Conservation (phyloP, 1,140 invertebrate species). For the Drosophila malerkotliana region DNA sequence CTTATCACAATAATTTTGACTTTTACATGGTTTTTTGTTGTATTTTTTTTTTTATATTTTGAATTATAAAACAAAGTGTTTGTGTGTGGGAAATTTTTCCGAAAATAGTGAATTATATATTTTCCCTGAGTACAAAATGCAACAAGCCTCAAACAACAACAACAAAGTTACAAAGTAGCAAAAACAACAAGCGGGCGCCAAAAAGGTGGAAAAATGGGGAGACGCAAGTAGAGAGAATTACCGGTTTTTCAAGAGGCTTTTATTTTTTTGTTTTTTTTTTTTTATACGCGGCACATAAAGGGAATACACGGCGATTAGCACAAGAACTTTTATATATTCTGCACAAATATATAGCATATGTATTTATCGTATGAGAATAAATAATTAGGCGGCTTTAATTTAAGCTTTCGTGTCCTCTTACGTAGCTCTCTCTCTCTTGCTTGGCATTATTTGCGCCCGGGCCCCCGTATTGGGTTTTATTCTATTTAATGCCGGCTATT, state of each 20-base stretch:
- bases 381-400: conserved; percentile 25
- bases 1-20: neutral
- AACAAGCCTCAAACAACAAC: conserved; percentile 47
- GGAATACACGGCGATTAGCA: conserved; percentile 17
- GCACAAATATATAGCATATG: conserved; percentile 1
- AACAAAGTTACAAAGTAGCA: conserved; percentile 8
- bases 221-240: conserved; percentile 47
- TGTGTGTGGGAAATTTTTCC: neutral
- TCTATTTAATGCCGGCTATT: conserved; percentile 14
- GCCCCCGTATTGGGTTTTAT: conserved; percentile 8
- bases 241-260: conserved; percentile 50
- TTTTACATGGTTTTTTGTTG: neutral
- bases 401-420: neutral
- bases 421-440: conserved; percentile 14
- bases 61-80: conserved; percentile 34
- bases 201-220: conserved; percentile 47
- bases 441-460: conserved; percentile 14
- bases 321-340: conserved; percentile 8
- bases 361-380: conserved; percentile 5
- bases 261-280: conserved; percentile 23
- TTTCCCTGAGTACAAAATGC: conserved; percentile 37
- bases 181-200: conserved; percentile 35
- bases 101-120: neutral
- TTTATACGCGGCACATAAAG: neutral
- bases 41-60: conserved; percentile 9